Evolutionary conservation across 2,888 invertebrate species (phyloP).

Genomic region (Mythimna loreyi): DNA sequence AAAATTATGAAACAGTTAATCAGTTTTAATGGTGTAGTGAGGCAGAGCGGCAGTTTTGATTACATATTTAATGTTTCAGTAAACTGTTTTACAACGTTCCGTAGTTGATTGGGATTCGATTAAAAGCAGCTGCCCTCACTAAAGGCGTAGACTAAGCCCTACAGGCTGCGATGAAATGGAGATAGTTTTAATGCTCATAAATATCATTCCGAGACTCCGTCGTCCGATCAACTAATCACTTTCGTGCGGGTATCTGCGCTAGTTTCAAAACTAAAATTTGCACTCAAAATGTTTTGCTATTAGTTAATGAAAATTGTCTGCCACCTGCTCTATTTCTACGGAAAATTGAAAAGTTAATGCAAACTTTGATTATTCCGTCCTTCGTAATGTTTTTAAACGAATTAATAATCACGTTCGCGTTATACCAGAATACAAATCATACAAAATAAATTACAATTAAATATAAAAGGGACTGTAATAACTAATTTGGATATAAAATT

Average conservation of each 20-base stretch:
- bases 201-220: slow-evolving; percentile 83
- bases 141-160: slow-evolving; percentile 78
- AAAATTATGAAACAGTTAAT: slow-evolving; percentile 80
- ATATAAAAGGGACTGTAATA: slow-evolving; percentile 14
- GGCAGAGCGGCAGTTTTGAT: slow-evolving; percentile 79
- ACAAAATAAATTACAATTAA: slow-evolving; percentile 36
- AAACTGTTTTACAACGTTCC: slow-evolving; percentile 85
- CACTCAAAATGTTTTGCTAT: slow-evolving; percentile 51
- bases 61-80: slow-evolving; percentile 84
- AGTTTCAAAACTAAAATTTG: slow-evolving; percentile 79
- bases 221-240: slow-evolving; percentile 86
- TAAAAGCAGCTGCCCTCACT: slow-evolving; percentile 83
- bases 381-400: not conserved
- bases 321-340: slow-evolving; percentile 10
- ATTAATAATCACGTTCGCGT: not conserved
- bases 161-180: slow-evolving; percentile 84
- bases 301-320: slow-evolving; percentile 18
- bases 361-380: not conserved
- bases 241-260: slow-evolving; percentile 78
- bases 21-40: slow-evolving; percentile 78
- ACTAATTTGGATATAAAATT: slow-evolving; percentile 48
- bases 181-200: slow-evolving; percentile 90
- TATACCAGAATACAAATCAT: not conserved
- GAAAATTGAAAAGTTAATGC: not conserved
- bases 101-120: slow-evolving; percentile 88